A percentile compares a stretch with the other conserved stretches of the same genome.
Evolutionary conservation across 1,140 invertebrate genomes (phyloP).

Genomic region (Lethocerus indicus): DNA sequence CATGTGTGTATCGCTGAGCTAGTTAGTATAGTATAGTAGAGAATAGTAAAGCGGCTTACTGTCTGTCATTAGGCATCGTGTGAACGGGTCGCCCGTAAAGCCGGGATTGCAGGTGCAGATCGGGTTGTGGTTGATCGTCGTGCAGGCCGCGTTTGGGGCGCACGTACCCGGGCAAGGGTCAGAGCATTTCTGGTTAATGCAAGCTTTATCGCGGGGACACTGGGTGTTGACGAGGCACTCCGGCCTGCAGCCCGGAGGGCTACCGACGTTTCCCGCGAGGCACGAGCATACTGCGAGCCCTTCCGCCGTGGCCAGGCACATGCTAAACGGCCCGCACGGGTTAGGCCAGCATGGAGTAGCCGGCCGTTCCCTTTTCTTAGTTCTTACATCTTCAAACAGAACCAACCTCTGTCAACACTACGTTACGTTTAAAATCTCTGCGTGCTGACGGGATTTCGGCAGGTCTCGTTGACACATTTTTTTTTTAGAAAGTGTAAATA

Average conservation of each 20-base stretch:
- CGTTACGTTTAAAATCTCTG: no score
- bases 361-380: no score
- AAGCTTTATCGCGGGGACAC: slow-evolving; percentile 38
- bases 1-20: neutral
- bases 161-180: slow-evolving; percentile 44
- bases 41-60: slow-evolving; percentile 13
- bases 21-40: neutral
- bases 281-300: slow-evolving; percentile 42
- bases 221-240: slow-evolving; percentile 42
- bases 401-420: no score
- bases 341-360: slow-evolving; percentile 37
- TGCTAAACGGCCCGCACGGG: slow-evolving; percentile 46
- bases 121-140: slow-evolving; percentile 43
- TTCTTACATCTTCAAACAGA: no score
- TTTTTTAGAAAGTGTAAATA: no score
- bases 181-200: slow-evolving; percentile 38
- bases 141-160: slow-evolving; percentile 37
- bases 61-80: slow-evolving; percentile 28
- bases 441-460: no score
- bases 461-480: no score
- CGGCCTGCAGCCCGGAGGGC: slow-evolving; percentile 37
- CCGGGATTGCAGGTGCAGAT: slow-evolving; percentile 40
- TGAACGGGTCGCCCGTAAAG: slow-evolving; percentile 46
- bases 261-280: slow-evolving; percentile 35
- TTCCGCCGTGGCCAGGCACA: slow-evolving; percentile 32